Percentiles rank a stretch among this genome's conserved stretches.
phyloP scores from a whole-genome alignment of 2,888 invertebrate genomes.

The Heliconius ethilla region DNA sequence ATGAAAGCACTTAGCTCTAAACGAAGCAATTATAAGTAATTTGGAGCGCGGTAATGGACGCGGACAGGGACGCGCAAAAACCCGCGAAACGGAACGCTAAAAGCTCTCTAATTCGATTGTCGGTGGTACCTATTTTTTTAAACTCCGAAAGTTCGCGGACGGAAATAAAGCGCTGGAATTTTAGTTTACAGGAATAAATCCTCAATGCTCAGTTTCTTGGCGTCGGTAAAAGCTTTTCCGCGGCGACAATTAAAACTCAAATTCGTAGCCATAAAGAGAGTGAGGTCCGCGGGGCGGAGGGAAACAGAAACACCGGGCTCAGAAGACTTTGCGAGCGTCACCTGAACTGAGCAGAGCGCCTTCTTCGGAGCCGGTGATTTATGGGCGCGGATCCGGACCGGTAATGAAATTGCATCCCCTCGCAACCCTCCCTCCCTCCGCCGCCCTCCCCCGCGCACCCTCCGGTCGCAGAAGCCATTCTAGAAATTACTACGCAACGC shows the following conservation, averaged over 20 bases:
- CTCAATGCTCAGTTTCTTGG: constrained; percentile 51
- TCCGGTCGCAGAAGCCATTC: constrained; percentile 70
- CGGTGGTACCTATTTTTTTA: constrained; percentile 67
- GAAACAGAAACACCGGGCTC: constrained; percentile 76
- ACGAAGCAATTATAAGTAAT: constrained; percentile 82
- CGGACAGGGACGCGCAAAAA: constrained; percentile 81
- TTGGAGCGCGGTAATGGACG: constrained; percentile 78
- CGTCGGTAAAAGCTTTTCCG: constrained; percentile 59
- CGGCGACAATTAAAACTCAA: constrained; percentile 73
- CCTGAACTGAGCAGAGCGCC: constrained; percentile 78
- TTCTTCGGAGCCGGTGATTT: constrained; percentile 83
- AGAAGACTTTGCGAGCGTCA: constrained; percentile 78
- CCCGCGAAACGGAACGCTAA: constrained; percentile 78
- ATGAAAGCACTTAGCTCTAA: constrained; percentile 82
- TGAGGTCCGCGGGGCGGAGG: constrained; percentile 68
- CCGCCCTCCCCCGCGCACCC: constrained; percentile 50
- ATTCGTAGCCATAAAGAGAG: constrained; percentile 77
- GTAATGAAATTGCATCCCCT: constrained; percentile 82
- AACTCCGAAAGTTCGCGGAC: constrained; percentile 58
- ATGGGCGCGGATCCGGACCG: constrained; percentile 81
- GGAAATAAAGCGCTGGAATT: constrained; percentile 53
- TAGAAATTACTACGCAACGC: constrained; percentile 81
- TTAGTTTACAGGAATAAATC: constrained; percentile 47
- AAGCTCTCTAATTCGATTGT: constrained; percentile 81
- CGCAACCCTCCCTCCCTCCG: constrained; percentile 57